Evolutionary conservation across 2,888 invertebrate genomes (phyloP), one percentile per base, ranked within the genome.

Genomic region (Invenusta paracnida): DNA sequence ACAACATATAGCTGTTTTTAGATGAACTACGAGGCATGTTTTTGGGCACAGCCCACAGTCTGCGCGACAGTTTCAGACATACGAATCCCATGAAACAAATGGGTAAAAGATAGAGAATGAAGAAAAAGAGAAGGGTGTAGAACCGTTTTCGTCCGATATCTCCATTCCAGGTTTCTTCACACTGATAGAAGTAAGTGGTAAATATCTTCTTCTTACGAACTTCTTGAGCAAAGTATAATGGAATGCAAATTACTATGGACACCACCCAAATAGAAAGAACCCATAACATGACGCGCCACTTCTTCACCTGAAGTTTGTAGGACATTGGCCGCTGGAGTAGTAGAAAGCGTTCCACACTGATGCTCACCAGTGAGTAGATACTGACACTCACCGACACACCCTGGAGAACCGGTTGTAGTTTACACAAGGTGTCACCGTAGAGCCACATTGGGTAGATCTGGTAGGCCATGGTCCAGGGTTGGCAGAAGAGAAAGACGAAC

Each of bases 101-200:
- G 11, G 83, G 83, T 30, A 83, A 31, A 27, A 83, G 27, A 25
- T 83, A 83, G 1, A 83, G 27, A 30, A 83, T 30, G 25, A 83
- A 83, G n/a, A 83, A 83, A 11, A 48, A 83, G 1, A 83, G 31
- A 11, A 83, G 48, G 0, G 83, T 83, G 27, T 83, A 83, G 48
- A 83, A 31, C 83, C n/a, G 30, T 25, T 83, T 83, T 17, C 48
- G 27, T 30, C 5, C 2, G 27, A 31, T 30, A 23, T 83, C 48
- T 17, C 83, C 83, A 48, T 31, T 31, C 83, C 83, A 83, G 11
- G 83, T 83, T 66, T 83, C 83, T 83, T 83, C 48, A 30, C 83
- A 83, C 48, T 83, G 83, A n/a, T 83, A 31, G 48, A 48, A 48
- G 17, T 48, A 48, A n/a, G 83, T 83, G 5, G 30, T 66, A 27